Evolutionary conservation across 2,888 invertebrate genomes (phyloP).

Genomic region (Hemistola chrysoprasaria): DNA sequence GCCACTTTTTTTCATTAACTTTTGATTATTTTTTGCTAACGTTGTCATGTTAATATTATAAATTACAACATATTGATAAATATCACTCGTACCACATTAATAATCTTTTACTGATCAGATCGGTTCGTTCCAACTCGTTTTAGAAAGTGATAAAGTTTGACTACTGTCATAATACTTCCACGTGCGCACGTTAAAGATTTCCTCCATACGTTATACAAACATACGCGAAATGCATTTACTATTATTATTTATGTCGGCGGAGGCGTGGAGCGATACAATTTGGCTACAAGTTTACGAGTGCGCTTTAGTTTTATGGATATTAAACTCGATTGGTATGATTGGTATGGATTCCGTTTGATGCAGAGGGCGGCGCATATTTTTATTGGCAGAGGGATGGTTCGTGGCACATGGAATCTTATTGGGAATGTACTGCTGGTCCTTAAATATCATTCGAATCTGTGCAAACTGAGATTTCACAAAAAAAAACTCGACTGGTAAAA

Average conservation of each 20-base stretch:
- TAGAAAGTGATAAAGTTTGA: background rate
- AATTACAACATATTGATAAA: too few species aligned
- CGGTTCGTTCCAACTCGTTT: too few species aligned
- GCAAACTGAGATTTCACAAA: too few species aligned
- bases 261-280: slow-evolving; percentile 64
- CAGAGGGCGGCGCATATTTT: slow-evolving; percentile 31
- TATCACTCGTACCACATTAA: too few species aligned
- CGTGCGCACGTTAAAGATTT: slow-evolving; percentile 53
- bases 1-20: too few species aligned
- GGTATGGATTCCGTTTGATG: slow-evolving; percentile 51
- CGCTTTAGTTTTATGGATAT: slow-evolving; percentile 67
- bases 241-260: slow-evolving; percentile 64
- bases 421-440: slow-evolving; percentile 1
- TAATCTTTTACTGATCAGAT: too few species aligned
- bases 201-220: slow-evolving; percentile 42
- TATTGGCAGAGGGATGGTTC: slow-evolving; percentile 27
- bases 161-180: slow-evolving; percentile 7
- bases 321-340: slow-evolving; percentile 71
- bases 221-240: slow-evolving; percentile 64
- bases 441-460: background rate
- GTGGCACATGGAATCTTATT: slow-evolving; percentile 21
- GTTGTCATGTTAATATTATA: too few species aligned
- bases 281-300: slow-evolving; percentile 62
- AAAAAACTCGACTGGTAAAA: too few species aligned
- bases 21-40: too few species aligned